Evolutionary conservation across 2,888 invertebrate species (phyloP).

Genomic region (Hesperia comma): DNA sequence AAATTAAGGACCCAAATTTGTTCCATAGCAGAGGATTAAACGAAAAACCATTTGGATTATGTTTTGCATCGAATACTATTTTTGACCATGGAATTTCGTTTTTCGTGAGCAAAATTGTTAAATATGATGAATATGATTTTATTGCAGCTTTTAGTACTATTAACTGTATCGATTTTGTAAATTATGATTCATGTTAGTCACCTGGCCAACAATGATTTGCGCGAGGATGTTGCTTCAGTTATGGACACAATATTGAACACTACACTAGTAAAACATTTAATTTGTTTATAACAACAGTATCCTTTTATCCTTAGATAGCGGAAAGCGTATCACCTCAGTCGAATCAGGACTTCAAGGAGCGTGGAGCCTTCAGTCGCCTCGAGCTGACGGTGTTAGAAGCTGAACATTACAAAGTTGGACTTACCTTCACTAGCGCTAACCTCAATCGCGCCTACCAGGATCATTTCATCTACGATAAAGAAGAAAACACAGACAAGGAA

Average conservation of each 20-base stretch:
- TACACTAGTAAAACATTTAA: too few relatives aligned
- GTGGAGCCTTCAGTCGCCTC: conserved; percentile 71
- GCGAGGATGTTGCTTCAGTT: too few relatives aligned
- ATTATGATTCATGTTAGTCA: too few relatives aligned
- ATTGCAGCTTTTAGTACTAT: background rate
- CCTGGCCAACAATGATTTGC: too few relatives aligned
- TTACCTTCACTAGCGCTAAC: conserved; percentile 69
- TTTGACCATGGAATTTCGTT: background rate
- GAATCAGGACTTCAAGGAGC: conserved; percentile 73
- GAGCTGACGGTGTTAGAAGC: conserved; percentile 69
- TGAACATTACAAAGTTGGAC: conserved; percentile 68
- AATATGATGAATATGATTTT: conserved; percentile 1
- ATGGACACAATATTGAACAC: too few relatives aligned
- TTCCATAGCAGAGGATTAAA: conserved; percentile 21
- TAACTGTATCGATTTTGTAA: background rate
- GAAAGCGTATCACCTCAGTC: conserved; percentile 66
- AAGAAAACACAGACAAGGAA: conserved; percentile 62
- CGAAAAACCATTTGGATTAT: conserved; percentile 11
- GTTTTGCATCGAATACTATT: conserved; percentile 1
- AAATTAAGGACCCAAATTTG: conserved; percentile 28
- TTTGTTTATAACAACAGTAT: background rate
- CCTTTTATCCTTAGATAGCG: conserved; percentile 61
- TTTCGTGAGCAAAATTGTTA: background rate
- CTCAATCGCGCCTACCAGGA: conserved; percentile 64
- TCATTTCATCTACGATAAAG: conserved; percentile 58